Evolutionary conservation across 2,113 vertebrate genomes (phyloP).

Genomic region (Platycercus adscitus): DNA sequence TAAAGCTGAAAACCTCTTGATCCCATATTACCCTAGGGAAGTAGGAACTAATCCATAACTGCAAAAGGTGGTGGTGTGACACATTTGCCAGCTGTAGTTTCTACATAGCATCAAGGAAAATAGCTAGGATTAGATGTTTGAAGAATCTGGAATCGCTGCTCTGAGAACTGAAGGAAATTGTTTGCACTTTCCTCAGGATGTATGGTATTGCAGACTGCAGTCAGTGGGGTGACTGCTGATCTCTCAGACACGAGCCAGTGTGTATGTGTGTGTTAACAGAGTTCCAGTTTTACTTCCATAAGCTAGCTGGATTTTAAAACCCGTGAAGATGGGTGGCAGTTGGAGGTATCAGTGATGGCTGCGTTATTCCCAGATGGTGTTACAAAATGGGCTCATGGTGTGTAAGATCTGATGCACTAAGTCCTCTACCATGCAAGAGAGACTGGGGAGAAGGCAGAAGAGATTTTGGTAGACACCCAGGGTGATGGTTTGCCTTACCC

Average conservation of each 20-base stretch:
- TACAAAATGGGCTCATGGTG: conserved; percentile 81
- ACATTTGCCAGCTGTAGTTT: not conserved
- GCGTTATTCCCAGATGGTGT: conserved; percentile 72
- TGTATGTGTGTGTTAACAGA: not conserved
- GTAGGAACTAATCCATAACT: not conserved
- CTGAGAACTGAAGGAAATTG: not conserved
- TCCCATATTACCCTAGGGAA: not conserved
- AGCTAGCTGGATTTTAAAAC: not conserved
- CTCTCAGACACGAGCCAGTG: not conserved
- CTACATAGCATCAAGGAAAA: not conserved
- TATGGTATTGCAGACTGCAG: not conserved
- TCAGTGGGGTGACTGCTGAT: not conserved
- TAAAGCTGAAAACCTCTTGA: not conserved
- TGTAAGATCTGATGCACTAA: conserved; percentile 77
- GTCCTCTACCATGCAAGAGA: conserved; percentile 77
- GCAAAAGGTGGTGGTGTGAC: not conserved
- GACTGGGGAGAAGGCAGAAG: not conserved
- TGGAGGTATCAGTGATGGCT: not conserved
- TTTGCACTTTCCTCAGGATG: not conserved
- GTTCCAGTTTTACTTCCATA: not conserved
- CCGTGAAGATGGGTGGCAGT: not conserved
- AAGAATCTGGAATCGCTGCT: not conserved
- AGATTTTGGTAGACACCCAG: conserved; percentile 69
- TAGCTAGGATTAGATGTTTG: not conserved
- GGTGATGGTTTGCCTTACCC: conserved; percentile 75